Percentiles rank a stretch among this genome's conserved stretches.
phyloP scores from a whole-genome alignment of 2,888 invertebrate species.

The Dolichomitus sp. region DNA sequence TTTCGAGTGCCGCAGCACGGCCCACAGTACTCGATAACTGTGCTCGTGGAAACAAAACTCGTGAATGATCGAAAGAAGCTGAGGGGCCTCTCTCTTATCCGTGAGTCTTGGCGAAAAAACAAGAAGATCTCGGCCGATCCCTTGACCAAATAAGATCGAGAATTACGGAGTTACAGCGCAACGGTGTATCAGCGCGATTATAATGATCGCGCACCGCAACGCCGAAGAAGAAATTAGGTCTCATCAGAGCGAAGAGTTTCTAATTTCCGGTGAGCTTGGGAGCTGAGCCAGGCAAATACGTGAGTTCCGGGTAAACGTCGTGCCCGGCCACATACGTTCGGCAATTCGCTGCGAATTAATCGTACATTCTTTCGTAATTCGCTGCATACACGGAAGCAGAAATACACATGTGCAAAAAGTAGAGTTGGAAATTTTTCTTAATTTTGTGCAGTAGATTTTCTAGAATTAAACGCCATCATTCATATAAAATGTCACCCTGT shows the following conservation, averaged over 20 bases:
- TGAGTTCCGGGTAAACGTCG: slow-evolving; percentile 62
- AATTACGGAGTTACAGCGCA: slow-evolving; percentile 35
- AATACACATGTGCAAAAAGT: not conserved
- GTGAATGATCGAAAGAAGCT: slow-evolving; percentile 28
- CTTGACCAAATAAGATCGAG: slow-evolving; percentile 57
- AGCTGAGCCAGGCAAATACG: slow-evolving; percentile 57
- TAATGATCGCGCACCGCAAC: slow-evolving; percentile 54
- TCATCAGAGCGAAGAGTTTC: slow-evolving; percentile 68
- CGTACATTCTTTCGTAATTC: slow-evolving; percentile 25
- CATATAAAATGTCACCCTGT: too few species aligned
- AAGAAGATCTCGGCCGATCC: slow-evolving; percentile 22
- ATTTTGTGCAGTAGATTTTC: not conserved
- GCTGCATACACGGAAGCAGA: not conserved
- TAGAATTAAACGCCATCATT: too few species aligned
- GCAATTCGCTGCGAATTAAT: slow-evolving; percentile 41
- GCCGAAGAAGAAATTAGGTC: slow-evolving; percentile 61
- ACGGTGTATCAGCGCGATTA: slow-evolving; percentile 28
- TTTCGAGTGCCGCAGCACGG: slow-evolving; percentile 29
- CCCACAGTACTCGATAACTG: slow-evolving; percentile 29
- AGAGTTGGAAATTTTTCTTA: not conserved
- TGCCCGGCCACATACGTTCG: slow-evolving; percentile 43
- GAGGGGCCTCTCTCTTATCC: slow-evolving; percentile 2
- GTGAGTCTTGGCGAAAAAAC: slow-evolving; percentile 33
- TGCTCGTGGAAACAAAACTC: slow-evolving; percentile 27
- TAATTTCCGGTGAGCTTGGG: slow-evolving; percentile 67